Evolutionary conservation across 1,140 invertebrate genomes (phyloP), one percentile per base, ranked within the genome.

Genomic region (Drosophila pallidifrons): DNA sequence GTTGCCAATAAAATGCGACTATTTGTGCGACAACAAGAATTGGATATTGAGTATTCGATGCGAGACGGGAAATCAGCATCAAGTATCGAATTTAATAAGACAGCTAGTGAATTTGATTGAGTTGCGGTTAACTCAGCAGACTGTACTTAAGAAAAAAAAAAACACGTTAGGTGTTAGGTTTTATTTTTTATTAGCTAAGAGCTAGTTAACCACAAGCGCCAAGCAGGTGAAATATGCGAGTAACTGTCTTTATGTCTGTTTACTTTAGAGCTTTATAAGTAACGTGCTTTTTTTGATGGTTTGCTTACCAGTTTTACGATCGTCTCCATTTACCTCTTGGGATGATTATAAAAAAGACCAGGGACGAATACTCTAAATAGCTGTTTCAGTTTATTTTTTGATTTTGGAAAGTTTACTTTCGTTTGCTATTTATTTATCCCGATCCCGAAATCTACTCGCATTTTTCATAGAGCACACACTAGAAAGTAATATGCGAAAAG

Each of bases 31-130:
- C 54, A 59, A 35, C 51, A 49, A 32, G 15, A 16, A 61, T 41
- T 49, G 52, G 28, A 28, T 58, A 69, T 60, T 67, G 38, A 57
- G 10, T 63, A 75, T 75, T 51, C 58, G 66, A 75, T 75, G 58
- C 72, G 25, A 16, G 67, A 32, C 52, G 68, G 72, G 72, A 75
- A 75, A 70, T 64, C 47, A 65, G 58, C 20, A 38, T 72, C 46
- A 65, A 76, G 59, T 72, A 46, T 69, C 69, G 51, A 52, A 76
- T 70, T 64, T 61, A 64, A 70, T 57, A 63, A 69, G 72, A 61
- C 72, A 69, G 8, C 32, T 46, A 32, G 45, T 47, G 68, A 59
- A 30, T 76, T 71, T 71, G 60, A 64, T 66, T 69, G 60, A 59
- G 49, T 45, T 75, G 73, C 46, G 67, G 59, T 64, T 72, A 46